phyloP scores from a whole-genome alignment of 2,888 invertebrate species.

The Leucophenga montana region DNA sequence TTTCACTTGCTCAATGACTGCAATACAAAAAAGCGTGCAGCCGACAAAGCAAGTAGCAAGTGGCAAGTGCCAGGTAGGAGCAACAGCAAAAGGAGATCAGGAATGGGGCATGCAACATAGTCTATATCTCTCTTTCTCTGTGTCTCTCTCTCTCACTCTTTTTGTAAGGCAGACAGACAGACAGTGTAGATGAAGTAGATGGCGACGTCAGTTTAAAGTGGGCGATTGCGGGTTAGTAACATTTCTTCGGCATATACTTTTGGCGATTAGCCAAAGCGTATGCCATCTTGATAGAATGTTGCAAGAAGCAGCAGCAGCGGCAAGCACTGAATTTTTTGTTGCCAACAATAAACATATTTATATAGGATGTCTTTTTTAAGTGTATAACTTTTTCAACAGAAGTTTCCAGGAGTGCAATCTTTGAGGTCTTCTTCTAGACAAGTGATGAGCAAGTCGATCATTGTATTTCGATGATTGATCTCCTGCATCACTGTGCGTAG shows the following conservation, averaged over 20 bases:
- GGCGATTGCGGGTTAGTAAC: constrained; percentile 33
- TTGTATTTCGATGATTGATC: too few species aligned
- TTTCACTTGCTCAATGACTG: background rate
- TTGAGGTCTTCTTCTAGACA: too few species aligned
- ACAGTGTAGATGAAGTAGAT: background rate
- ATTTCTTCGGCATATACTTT: constrained; percentile 51
- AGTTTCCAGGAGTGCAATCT: too few species aligned
- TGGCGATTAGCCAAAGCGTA: constrained; percentile 63
- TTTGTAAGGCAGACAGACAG: background rate
- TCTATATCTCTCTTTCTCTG: too few species aligned
- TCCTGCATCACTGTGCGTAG: too few species aligned
- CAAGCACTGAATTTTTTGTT: constrained; percentile 23
- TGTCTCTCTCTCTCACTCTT: too few species aligned
- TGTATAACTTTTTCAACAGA: too few species aligned
- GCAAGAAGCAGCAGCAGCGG: constrained; percentile 13
- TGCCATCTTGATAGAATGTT: constrained; percentile 68
- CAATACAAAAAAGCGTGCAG: background rate
- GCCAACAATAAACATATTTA: constrained; percentile 44
- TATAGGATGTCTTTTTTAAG: too few species aligned
- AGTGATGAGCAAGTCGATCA: too few species aligned
- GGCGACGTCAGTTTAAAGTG: constrained; percentile 1
- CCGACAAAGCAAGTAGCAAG: constrained; percentile 2
- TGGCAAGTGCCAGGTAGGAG: background rate
- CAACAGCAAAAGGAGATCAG: background rate
- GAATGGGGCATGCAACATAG: too few species aligned